Base-by-base conservation (phyloP, 2,888 invertebrate species). In the Automeris io region DNA sequence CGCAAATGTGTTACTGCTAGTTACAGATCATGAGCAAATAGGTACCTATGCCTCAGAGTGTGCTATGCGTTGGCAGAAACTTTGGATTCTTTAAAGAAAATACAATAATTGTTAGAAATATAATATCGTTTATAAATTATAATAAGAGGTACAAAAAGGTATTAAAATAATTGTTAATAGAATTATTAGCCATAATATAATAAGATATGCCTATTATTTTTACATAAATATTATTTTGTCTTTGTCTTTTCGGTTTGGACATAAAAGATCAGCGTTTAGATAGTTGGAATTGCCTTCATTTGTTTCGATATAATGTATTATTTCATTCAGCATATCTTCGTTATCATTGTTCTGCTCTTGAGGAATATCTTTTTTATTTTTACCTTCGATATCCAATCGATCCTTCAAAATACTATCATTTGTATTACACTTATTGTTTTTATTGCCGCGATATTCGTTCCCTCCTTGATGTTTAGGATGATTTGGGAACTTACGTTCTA, bases 251-350 rank as follows among this genome's bases (percentile, higher is more conserved):
- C 79, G 70, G 39, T 82, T 82, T 0, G 85, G 81, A 12, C 65
- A 56, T 7, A 83, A 55, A 22, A 61, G 41, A 5, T 61, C 61
- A 0, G 79, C 64, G 41, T 79, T 60, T 33, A 81, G 51, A 16
- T 48, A 39, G 1, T 57, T 47, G 23, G 50, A 53, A 12, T 46
- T 51, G 31, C 38, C 49, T 22, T 72, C 71, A 9, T 54, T 63
- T n/a, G 48, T 63, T 42, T 70, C 69, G 16, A 82, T 79, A 40
- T 74, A 77, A 39, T 80, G 65, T 62, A 81, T 64, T 56, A 86
- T 82, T 60, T 83, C 85, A n/a, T 76, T 68, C 0, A 82, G 58
- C 76, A 86, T 79, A 41, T 70, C 63, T 29, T 75, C 67, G 33
- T 57, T 64, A 39, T 71, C 61, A 32, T 55, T 59, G 13, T 13